These are phyloP conservation scores for Pantala flavescens DNA, from an alignment of 1,140 invertebrate species.

Conservation along the genomic window DNA sequence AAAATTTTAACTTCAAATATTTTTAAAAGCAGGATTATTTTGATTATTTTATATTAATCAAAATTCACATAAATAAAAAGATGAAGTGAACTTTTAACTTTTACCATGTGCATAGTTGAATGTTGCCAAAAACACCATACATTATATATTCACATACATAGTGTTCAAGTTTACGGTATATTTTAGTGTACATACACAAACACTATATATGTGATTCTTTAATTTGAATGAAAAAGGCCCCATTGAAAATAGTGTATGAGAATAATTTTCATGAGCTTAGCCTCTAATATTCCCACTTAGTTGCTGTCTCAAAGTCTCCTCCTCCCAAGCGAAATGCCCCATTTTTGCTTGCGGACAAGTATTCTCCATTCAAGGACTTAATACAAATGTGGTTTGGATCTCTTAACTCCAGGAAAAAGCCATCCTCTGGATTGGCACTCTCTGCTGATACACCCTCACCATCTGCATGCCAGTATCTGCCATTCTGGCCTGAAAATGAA, in stretches of 20 bases:
- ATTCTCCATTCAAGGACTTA: conserved; percentile 64
- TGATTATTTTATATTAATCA: no score
- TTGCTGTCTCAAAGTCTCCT: conserved; percentile 64
- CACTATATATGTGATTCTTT: background rate
- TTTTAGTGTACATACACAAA: background rate
- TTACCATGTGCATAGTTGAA: background rate
- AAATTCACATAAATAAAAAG: no score
- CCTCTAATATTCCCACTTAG: conserved; percentile 87
- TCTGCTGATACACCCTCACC: conserved; percentile 79
- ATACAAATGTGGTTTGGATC: conserved; percentile 87
- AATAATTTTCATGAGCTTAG: background rate
- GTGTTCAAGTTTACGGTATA: no score
- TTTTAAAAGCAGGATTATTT: no score
- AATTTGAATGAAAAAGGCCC: background rate
- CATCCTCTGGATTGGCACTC: conserved; percentile 65
- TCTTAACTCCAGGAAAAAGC: conserved; percentile 84
- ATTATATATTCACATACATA: no score
- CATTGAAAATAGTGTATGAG: background rate
- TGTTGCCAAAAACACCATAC: background rate
- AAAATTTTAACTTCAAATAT: no score
- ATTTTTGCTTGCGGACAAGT: conserved; percentile 87
- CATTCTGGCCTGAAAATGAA: conserved; percentile 63
- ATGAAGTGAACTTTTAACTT: background rate
- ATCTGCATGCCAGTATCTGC: conserved; percentile 86
- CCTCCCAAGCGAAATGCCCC: conserved; percentile 79